Percentiles rank a stretch among this genome's conserved stretches.
Evolutionary conservation across 2,113 vertebrate genomes (phyloP).

Genomic region (Pterocles gutturalis): DNA sequence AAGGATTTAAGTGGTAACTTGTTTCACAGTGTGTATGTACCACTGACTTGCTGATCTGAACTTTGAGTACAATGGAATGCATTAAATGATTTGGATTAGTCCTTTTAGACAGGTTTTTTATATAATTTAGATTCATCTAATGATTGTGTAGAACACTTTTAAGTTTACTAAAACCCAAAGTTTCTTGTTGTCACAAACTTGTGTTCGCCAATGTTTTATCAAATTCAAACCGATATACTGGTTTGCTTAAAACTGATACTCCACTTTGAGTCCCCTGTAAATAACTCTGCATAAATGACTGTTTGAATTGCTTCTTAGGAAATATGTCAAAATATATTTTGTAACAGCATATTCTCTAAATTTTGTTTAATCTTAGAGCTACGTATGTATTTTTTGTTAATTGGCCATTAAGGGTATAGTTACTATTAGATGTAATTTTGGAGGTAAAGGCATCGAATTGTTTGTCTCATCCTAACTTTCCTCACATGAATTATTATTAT

Average conservation of each 20-base stretch:
- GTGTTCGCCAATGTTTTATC: constrained; percentile 36
- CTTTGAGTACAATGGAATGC: constrained; percentile 66
- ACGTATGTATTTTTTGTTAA: constrained; percentile 46
- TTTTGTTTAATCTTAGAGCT: constrained; percentile 72
- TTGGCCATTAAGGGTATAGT: constrained; percentile 57
- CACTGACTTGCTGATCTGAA: constrained; percentile 64
- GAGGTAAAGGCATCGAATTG: constrained; percentile 15
- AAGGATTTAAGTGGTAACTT: constrained; percentile 59
- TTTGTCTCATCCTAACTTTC: constrained; percentile 8
- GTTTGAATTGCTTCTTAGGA: constrained; percentile 73
- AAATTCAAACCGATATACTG: constrained; percentile 44
- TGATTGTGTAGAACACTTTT: constrained; percentile 49
- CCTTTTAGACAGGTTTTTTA: constrained; percentile 51
- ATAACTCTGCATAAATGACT: constrained; percentile 72
- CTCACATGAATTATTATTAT: neutral
- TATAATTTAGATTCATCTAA: constrained; percentile 53
- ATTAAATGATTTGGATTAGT: constrained; percentile 55
- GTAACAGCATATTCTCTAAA: constrained; percentile 69
- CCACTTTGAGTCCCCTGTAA: constrained; percentile 65
- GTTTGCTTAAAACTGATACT: constrained; percentile 54
- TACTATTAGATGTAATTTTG: constrained; percentile 58
- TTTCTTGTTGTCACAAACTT: constrained; percentile 49
- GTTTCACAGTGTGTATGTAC: constrained; percentile 66
- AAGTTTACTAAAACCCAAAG: constrained; percentile 49
- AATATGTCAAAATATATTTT: constrained; percentile 68